Percentiles rank a stretch among this genome's conserved stretches.
Conservation (phyloP, 2,888 invertebrate species). For the Volucella bombylans region DNA sequence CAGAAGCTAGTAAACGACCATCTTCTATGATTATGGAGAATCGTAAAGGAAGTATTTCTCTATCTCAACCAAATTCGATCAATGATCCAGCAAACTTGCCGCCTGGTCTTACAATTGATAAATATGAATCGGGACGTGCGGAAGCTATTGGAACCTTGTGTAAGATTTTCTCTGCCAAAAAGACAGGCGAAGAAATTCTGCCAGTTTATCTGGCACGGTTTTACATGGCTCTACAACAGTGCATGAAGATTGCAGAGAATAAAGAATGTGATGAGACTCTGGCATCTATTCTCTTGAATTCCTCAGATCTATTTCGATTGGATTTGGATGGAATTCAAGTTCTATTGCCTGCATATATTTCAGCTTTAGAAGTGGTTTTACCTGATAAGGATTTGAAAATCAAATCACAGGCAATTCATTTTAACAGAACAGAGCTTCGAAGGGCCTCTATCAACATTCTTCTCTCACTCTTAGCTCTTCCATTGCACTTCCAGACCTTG, state of each 20-base stretch:
- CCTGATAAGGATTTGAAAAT: constrained; percentile 92
- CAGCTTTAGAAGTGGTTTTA: constrained; percentile 94
- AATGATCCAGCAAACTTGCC: constrained; percentile 87
- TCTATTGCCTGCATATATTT: constrained; percentile 93
- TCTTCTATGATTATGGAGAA: constrained; percentile 87
- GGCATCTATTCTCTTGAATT: constrained; percentile 93
- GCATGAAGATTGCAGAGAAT: constrained; percentile 88
- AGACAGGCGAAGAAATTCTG: constrained; percentile 92
- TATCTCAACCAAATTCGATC: constrained; percentile 86
- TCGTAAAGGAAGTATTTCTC: constrained; percentile 83
- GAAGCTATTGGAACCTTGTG: constrained; percentile 97
- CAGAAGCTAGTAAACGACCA: constrained; percentile 85
- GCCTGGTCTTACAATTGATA: constrained; percentile 88
- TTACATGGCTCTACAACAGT: constrained; percentile 95
- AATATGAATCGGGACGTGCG: constrained; percentile 93
- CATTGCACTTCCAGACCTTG: constrained; percentile 93
- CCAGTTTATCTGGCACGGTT: constrained; percentile 96
- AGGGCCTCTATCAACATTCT: constrained; percentile 96
- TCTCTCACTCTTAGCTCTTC: constrained; percentile 94
- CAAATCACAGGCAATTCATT: constrained; percentile 85
- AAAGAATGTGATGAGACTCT: constrained; percentile 90
- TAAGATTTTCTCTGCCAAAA: constrained; percentile 97
- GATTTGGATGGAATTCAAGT: constrained; percentile 97
- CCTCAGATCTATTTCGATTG: constrained; percentile 92
- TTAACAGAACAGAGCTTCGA: constrained; percentile 90